These are phyloP conservation scores for Semicossyphus pulcher DNA, from an alignment of 2,113 vertebrate genomes.

Conservation along the genomic window DNA sequence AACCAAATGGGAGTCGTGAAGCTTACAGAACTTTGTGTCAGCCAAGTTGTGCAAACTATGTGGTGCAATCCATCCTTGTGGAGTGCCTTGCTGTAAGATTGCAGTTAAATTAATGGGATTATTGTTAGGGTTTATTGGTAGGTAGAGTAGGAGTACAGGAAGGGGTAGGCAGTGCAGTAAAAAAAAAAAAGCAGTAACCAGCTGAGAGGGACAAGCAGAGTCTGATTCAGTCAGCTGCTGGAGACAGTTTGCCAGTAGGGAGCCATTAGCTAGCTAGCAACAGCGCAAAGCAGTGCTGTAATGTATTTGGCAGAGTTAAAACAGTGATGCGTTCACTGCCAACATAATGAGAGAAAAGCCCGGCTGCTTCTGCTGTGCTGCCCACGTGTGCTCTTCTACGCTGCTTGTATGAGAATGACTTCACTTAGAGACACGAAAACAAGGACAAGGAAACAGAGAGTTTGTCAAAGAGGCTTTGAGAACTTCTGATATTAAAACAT, in stretches of 20 bases:
- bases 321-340: conserved; percentile 56
- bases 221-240: conserved; percentile 62
- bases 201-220: conserved; percentile 47
- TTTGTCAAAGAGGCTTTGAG: background rate
- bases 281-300: conserved; percentile 58
- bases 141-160: background rate
- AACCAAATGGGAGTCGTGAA: conserved; percentile 24
- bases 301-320: conserved; percentile 68
- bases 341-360: conserved; percentile 65
- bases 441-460: conserved; percentile 2
- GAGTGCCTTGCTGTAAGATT: background rate
- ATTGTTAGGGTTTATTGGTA: background rate
- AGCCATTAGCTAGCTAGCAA: conserved; percentile 60
- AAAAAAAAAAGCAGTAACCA: conserved; percentile 22
- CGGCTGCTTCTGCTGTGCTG: conserved; percentile 50
- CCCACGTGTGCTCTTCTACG: conserved; percentile 58
- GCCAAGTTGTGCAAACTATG: conserved; percentile 18
- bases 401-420: background rate
- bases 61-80: background rate
- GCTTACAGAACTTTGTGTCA: conserved; percentile 10
- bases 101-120: background rate
- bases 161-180: background rate
- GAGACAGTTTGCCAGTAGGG: conserved; percentile 65
- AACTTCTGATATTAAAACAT: background rate
- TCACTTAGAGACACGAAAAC: conserved; percentile 28